Evolutionary conservation across 1,140 invertebrate genomes (phyloP).

Genomic region (Himalopsyche phryganea): DNA sequence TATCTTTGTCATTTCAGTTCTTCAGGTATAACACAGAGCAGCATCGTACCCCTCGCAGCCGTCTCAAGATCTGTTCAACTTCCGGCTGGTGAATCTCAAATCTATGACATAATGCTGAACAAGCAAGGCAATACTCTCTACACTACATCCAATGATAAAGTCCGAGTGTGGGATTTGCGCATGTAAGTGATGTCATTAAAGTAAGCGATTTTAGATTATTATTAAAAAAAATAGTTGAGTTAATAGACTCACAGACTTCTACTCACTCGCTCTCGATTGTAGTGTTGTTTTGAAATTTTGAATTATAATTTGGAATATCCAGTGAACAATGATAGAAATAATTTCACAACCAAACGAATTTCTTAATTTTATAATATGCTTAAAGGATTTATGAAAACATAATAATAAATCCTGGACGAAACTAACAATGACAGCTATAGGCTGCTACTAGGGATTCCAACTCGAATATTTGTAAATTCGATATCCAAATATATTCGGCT

Average conservation of each 20-base stretch:
- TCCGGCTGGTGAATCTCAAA: slow-evolving; percentile 62
- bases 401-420: too few species aligned
- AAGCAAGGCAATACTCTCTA: slow-evolving; percentile 61
- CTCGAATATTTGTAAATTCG: too few species aligned
- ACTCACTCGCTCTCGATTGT: too few species aligned
- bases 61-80: slow-evolving; percentile 55
- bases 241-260: too few species aligned
- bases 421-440: too few species aligned
- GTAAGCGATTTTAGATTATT: not conserved
- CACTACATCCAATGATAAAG: slow-evolving; percentile 74
- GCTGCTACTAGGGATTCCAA: too few species aligned
- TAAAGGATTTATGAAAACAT: not conserved
- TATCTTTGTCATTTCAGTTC: slow-evolving; percentile 46
- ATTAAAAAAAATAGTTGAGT: not conserved
- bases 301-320: too few species aligned
- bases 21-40: slow-evolving; percentile 59
- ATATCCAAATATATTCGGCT: too few species aligned
- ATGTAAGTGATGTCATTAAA: slow-evolving; percentile 52
- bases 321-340: too few species aligned
- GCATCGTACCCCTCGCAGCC: slow-evolving; percentile 48
- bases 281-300: too few species aligned
- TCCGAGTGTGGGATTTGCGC: slow-evolving; percentile 81
- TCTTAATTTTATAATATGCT: not conserved
- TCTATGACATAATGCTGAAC: slow-evolving; percentile 68
- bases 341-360: too few species aligned